Evolutionary conservation across 2,888 invertebrate species (phyloP), one percentile per base, ranked within the genome.

Genomic region (Melanostoma mellinum): DNA sequence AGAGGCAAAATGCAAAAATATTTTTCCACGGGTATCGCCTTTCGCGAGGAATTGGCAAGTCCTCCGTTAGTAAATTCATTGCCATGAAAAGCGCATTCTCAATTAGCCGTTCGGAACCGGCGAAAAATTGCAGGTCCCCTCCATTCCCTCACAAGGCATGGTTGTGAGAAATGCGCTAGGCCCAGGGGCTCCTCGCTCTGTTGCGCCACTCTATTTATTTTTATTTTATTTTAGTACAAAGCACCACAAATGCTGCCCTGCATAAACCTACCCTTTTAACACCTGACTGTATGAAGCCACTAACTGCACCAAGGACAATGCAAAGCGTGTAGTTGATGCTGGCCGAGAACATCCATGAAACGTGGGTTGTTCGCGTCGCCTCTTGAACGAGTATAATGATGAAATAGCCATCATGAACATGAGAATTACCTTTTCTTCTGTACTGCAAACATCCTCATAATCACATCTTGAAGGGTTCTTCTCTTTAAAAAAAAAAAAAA

Each of bases 391-490:
- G 20, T 20, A 20, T 58, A 56, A 50, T 71, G 42, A n/a, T 71
- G 44, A 42, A 33, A 65, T 44, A 46, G 36, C 65, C 50, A 50
- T 63, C 53, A 56, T 44, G 36, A 48, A 76, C 76, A 67, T 42
- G 42, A 42, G 76, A 61, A 61, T 76, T 72, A 72, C 40, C 63
- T 69, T 81, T 40, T 48, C 65, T 71, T 40, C 8, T 50, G 20
- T 52, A 33, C 38, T 69, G 67, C 63, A 63, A 73, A 73, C 63
- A 63, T 82, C 56, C 77, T 77, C 72, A 73, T 81, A 76, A 81
- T 67, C 81, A 77, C 67, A 65, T 82, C 73, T 73, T 78, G 77
- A 82, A 82, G 72, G 73, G 73, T 58, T 73, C 82, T 78, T 82
- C 82, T 78, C 78, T 63, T 30, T 5, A 1, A 4, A 48, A 48